Conservation (phyloP, 2,888 invertebrate species). For the Agapostemon virescens region DNA sequence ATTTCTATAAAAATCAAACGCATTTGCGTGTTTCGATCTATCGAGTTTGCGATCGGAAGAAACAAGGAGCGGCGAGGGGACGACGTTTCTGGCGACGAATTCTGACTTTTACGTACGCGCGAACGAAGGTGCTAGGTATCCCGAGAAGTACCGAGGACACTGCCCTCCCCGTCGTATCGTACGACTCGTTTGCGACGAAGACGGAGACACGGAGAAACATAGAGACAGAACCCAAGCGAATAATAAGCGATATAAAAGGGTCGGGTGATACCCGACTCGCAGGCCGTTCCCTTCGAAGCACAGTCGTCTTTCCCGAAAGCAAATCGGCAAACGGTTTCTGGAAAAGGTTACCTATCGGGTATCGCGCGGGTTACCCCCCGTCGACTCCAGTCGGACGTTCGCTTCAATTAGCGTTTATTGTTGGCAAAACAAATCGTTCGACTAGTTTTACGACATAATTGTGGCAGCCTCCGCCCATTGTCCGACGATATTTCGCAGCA, state of each 20-base stretch:
- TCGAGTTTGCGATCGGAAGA: neutral
- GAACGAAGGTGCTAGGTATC: conserved; percentile 7
- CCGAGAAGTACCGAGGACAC: conserved; percentile 12
- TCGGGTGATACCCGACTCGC: conserved; percentile 13
- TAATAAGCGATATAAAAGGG: conserved; percentile 27
- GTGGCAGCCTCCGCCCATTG: neutral
- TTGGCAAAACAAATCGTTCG: conserved; percentile 71
- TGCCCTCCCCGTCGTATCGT: too few species aligned
- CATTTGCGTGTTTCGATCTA: neutral
- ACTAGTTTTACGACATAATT: conserved; percentile 31
- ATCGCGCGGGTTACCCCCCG: conserved; percentile 30
- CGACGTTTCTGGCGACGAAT: conserved; percentile 1
- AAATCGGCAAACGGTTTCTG: conserved; percentile 12
- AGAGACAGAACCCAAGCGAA: too few species aligned
- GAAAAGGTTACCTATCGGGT: neutral
- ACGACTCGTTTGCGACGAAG: neutral
- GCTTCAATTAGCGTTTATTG: conserved; percentile 69
- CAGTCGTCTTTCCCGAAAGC: neutral
- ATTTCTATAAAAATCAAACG: neutral
- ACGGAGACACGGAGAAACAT: neutral
- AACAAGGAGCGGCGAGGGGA: neutral
- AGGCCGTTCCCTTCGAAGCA: conserved; percentile 3
- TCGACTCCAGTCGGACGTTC: conserved; percentile 28
- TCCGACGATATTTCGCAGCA: neutral
- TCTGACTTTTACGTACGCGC: neutral